Evolutionary conservation across 2,888 invertebrate genomes (phyloP), one percentile per base, ranked within the genome.

Genomic region (Nebria salina): DNA sequence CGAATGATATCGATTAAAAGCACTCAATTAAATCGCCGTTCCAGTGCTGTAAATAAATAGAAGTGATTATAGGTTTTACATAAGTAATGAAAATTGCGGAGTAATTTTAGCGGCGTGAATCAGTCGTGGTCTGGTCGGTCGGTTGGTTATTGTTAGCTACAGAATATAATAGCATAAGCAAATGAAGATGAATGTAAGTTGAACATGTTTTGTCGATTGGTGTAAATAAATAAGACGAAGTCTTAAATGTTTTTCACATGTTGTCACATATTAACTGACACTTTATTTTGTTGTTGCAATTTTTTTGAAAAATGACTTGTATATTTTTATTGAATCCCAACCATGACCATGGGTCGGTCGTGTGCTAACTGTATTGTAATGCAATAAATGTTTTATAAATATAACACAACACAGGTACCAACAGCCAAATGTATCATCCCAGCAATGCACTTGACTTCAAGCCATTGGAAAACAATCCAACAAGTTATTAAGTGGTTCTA

Each of bases 191-290:
- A 80, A 75, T 75, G 75, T 72, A 80, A 80, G 75, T 64, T 80
- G 74, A 80, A 80, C 70, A 80, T 80, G 80, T 80, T 80, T 80
- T 80, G 80, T 70, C 70, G 75, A 75, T 80, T 75, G 26, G 77
- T 64, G 41, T 54, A 72, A 74, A 78, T 78, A 80, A 80, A 80
- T 80, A 80, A 75, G 54, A 75, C 54, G 54, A 54, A 54, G 6
- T 75, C 64, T 80, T 75, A 80, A 80, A 80, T 80, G 80, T 80
- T 80, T 80, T 80, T 80, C 74, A 34, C 70, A 80, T 75, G 80
- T 80, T 80, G 80, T 80, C 80, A 80, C 80, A 54, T 70, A 75
- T 80, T 70, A 70, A 75, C 80, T 80, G 80, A 79, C 79, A 79
- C 26, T 75, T 80, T 66, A 73, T 41, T 74, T 75, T 75, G 80